Percentiles rank a stretch among this genome's conserved stretches.
Evolutionary conservation across 2,888 invertebrate genomes (phyloP).

Genomic region (Meteorus colon): DNA sequence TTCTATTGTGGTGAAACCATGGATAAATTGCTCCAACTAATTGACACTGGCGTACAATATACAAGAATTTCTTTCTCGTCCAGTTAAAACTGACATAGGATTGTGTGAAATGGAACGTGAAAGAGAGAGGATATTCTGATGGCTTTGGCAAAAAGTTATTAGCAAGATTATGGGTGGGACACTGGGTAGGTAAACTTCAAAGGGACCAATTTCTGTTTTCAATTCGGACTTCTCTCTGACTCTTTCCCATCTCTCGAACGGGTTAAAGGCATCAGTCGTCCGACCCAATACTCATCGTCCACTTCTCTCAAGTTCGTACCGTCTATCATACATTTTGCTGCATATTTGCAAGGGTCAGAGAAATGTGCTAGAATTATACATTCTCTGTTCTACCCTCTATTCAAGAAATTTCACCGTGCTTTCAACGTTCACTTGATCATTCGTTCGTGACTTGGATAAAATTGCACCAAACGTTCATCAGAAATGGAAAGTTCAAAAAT

Average conservation of each 20-base stretch:
- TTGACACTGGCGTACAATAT: neutral
- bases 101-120: constrained; percentile 35
- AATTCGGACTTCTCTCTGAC: constrained; percentile 60
- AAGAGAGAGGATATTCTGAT: constrained; percentile 46
- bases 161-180: constrained; percentile 66
- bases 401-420: constrained; percentile 22
- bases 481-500: neutral
- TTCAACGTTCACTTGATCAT: neutral
- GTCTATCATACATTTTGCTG: constrained; percentile 31
- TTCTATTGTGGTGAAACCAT: no score
- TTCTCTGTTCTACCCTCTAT: constrained; percentile 22
- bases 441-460: constrained; percentile 20
- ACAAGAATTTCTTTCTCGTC: neutral
- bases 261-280: constrained; percentile 55
- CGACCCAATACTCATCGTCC: constrained; percentile 19
- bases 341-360: constrained; percentile 4
- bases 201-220: constrained; percentile 70
- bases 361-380: neutral
- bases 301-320: constrained; percentile 25
- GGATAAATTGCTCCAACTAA: neutral
- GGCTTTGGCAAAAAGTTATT: constrained; percentile 59
- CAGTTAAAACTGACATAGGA: neutral
- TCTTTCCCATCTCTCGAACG: constrained; percentile 4
- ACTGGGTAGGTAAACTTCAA: constrained; percentile 67
- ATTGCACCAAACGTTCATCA: neutral